Evolutionary conservation across 2,113 vertebrate species (phyloP).

Genomic region (Paramisgurnus dabryanus): DNA sequence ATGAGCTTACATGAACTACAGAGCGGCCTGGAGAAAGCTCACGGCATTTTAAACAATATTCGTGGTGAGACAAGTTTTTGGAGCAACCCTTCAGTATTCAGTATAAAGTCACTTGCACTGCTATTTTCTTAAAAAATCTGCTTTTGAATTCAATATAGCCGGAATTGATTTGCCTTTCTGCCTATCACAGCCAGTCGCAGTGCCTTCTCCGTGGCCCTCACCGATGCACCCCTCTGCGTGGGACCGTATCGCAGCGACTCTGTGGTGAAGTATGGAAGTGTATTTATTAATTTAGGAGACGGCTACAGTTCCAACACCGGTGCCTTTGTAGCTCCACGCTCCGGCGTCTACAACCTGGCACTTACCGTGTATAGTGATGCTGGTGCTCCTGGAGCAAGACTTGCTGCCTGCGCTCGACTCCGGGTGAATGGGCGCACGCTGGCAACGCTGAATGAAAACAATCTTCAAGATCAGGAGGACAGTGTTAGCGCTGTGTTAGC

Average conservation of each 20-base stretch:
- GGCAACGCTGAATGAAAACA: conserved; percentile 53
- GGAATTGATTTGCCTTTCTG: not conserved
- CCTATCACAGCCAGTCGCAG: conserved; percentile 65
- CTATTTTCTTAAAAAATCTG: not conserved
- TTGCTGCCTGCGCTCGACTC: conserved; percentile 60
- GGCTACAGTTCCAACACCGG: conserved; percentile 58
- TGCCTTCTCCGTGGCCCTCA: conserved; percentile 72
- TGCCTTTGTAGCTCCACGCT: conserved; percentile 63
- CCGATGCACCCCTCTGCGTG: conserved; percentile 22
- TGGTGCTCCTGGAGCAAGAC: not conserved
- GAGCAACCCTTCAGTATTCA: no score
- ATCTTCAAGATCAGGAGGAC: conserved; percentile 67
- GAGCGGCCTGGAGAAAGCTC: conserved; percentile 47
- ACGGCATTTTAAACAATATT: conserved; percentile 57
- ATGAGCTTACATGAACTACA: conserved; percentile 58
- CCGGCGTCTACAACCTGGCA: conserved; percentile 71
- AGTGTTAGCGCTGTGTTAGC: conserved; percentile 57
- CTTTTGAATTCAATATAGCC: not conserved
- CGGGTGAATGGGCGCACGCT: conserved; percentile 55
- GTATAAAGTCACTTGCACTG: not conserved
- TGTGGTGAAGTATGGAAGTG: conserved; percentile 53
- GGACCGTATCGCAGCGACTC: conserved; percentile 39
- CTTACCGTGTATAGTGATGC: conserved; percentile 66
- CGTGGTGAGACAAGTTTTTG: conserved; percentile 60
- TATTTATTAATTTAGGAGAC: conserved; percentile 68